Base-by-base conservation (phyloP, 2,113 vertebrate species). In the Macroglossus sobrinus region DNA sequence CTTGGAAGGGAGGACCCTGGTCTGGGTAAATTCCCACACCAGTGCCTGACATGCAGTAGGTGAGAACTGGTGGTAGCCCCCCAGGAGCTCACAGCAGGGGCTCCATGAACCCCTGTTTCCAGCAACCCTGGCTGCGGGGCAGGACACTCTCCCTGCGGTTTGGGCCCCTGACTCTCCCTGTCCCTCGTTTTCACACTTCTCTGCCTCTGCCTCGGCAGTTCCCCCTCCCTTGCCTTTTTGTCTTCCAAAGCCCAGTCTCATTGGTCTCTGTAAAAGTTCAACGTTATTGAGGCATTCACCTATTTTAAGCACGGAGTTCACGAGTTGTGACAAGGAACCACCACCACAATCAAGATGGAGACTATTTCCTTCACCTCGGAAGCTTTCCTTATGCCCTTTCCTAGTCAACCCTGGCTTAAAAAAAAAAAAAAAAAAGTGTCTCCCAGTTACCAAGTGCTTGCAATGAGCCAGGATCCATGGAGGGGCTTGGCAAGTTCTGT, bases 61-160 rank as follows among this genome's bases (percentile, higher is more conserved):
- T 28, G n/a, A 81, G 0, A 19, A 18, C 22, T 1, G 4, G 40
- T 14, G 33, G 26, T 19, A 33, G 6, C 40, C 19, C 53, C 5
- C 21, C 22, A 16, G n/a, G 50, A 38, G 66, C 43, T 4, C 66
- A 12, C 13, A 35, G n/a, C 4, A 11, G 43, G 47, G 28, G 18
- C 22, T 40, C 28, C 16, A 0, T 1, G 38, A 15, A 18, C 69
- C n/a, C 11, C 26, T 0, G 11, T 15, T 10, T 53, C 50, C 22
- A 9, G 45, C 26, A 64, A 5, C 69, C 10, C 45, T 61, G 15
- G 57, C 10, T 7, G 13, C 26, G 61, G 10, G 22, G n/a, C 55
- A 71, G 61, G 50, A 19, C 1, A 2, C 80, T 9, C 28, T 38
- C 35, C 28, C 50, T 88, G 33, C 16, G 3, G 43, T 22, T 66